These are phyloP conservation scores for Thryonomys swinderianus DNA, from an alignment of 2,113 vertebrate species.

Conservation along the genomic window DNA sequence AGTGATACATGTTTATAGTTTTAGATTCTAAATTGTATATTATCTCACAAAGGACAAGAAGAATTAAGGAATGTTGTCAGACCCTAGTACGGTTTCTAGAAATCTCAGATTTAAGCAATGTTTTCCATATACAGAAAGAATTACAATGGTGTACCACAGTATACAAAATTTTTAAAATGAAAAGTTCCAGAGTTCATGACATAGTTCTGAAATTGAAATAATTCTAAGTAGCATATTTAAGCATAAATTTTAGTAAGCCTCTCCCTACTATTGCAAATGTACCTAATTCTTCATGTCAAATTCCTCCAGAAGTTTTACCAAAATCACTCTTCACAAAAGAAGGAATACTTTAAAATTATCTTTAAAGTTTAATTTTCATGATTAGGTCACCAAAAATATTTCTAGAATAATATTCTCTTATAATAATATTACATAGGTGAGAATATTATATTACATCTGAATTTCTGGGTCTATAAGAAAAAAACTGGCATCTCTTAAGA, in stretches of 20 bases:
- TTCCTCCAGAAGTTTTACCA: not conserved
- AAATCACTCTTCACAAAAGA: not conserved
- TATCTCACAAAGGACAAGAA: conserved; percentile 58
- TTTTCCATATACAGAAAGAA: conserved; percentile 48
- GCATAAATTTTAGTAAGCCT: conserved; percentile 23
- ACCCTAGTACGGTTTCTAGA: not conserved
- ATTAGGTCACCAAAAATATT: conserved; percentile 55
- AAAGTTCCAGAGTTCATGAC: conserved; percentile 37
- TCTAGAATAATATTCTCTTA: not conserved
- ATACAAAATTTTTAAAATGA: conserved; percentile 19
- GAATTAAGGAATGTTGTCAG: conserved; percentile 25
- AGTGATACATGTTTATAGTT: conserved; percentile 65
- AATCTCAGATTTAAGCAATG: conserved; percentile 7
- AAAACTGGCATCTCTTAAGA: conserved; percentile 25
- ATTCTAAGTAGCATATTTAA: conserved; percentile 12
- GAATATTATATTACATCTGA: not conserved
- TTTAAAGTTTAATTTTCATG: conserved; percentile 49
- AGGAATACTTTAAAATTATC: not conserved
- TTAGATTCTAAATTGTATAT: conserved; percentile 71
- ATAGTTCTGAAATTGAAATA: conserved; percentile 39
- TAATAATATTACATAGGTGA: not conserved
- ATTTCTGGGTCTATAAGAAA: conserved; percentile 35
- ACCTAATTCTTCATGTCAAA: conserved; percentile 29
- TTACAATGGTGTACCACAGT: not conserved
- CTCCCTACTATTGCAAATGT: conserved; percentile 53